Percentiles rank a stretch among this genome's conserved stretches.
Evolutionary conservation across 1,140 invertebrate genomes (phyloP).

Genomic region (Aricia agestis): DNA sequence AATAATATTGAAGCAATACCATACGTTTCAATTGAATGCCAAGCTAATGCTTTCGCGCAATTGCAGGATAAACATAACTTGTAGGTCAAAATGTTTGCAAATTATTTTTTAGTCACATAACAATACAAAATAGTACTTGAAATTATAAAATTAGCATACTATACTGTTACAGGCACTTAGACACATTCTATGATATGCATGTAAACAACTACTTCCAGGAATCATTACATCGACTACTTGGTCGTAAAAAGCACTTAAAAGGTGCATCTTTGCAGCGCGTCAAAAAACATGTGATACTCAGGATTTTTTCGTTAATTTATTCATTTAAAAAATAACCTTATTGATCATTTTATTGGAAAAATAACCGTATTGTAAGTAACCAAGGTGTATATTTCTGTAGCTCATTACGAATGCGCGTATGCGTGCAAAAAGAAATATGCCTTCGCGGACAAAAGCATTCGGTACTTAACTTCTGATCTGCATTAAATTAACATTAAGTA

Average conservation of each 20-base stretch:
- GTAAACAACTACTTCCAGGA: conserved; percentile 2
- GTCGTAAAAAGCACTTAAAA: conserved; percentile 14
- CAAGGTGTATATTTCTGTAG: neutral
- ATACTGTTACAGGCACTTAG: neutral
- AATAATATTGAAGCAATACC: too few species aligned
- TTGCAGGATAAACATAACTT: too few species aligned
- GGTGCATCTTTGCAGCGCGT: conserved; percentile 1
- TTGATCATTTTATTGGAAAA: neutral
- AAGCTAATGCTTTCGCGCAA: neutral
- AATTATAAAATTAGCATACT: neutral
- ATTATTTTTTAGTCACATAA: neutral
- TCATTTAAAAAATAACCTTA: conserved; percentile 13
- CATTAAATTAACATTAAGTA: conserved; percentile 21
- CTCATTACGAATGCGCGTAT: conserved; percentile 17
- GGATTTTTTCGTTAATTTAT: conserved; percentile 23
- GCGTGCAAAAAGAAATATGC: conserved; percentile 20
- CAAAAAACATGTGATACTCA: conserved; percentile 4
- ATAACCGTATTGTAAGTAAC: neutral
- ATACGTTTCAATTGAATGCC: too few species aligned
- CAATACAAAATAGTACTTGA: neutral
- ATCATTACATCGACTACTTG: conserved; percentile 4
- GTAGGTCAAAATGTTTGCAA: too few species aligned
- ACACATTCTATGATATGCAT: conserved; percentile 2
- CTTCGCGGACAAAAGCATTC: conserved; percentile 16
- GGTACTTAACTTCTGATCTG: conserved; percentile 18